Evolutionary conservation across 2,888 invertebrate species (phyloP), one percentile per base, ranked within the genome.

Genomic region (Archips xylosteana): DNA sequence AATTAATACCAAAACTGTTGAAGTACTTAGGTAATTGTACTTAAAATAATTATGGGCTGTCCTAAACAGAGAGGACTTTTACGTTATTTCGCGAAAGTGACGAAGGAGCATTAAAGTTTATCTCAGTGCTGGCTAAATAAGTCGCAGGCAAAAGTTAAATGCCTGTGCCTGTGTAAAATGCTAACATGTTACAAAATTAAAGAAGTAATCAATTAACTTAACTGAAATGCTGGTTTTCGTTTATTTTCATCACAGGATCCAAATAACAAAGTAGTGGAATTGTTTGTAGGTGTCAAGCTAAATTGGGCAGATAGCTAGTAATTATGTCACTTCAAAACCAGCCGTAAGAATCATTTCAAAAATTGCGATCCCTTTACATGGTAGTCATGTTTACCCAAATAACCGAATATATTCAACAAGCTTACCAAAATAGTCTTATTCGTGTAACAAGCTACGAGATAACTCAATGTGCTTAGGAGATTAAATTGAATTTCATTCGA

Each of bases 401-500:
- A 54, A 57, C 57, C 12, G 32, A 12, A 57, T 32, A 57, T 57
- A 57, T 57, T 57, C 57, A 57, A 57, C 57, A 57, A 57, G 57
- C 57, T 32, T 57, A 49, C 64, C 36, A 39, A 64, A 45, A 49
- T 36, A 57, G 57, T 60, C 39, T 12, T 47, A 65, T 62, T 42
- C 61, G 15, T 63, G 54, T 49, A 59, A 69, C 39, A 59, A 68
- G 68, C 47, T 69, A 15, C 60, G 59, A 69, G 63, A 74, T 74
- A 64, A 64, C 64, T 74, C 73, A 42, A 69, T 74, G 57, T 39
- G 63, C 47, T 68, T 66, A 66, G 62, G 42, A 51, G 64, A 51
- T 69, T 69, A 64, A 74, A 64, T 69, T 51, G 64, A 69, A 65
- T 74, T 69, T 51, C 42, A 74, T 74, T 69, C 13, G 59, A 49